These are phyloP conservation scores for Petromus typicus DNA, from an alignment of 2,113 vertebrate species.

Conservation along the genomic window DNA sequence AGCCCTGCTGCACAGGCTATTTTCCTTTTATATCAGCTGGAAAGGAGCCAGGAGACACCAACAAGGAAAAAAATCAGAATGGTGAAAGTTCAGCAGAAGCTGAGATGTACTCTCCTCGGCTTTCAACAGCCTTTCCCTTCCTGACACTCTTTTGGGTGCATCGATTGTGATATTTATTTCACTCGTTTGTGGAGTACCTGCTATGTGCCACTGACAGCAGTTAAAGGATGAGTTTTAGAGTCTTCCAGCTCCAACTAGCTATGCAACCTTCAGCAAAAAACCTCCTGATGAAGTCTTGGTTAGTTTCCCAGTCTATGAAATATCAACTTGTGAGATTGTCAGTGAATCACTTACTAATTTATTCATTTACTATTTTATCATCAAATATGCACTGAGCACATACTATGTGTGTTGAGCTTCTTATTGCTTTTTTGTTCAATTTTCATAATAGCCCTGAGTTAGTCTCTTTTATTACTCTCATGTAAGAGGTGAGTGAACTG, in stretches of 20 bases:
- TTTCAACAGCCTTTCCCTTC: background rate
- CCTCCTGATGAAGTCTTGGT: background rate
- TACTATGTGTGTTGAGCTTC: background rate
- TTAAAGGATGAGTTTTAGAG: background rate
- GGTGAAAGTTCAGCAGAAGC: background rate
- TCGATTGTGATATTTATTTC: background rate
- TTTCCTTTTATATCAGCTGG: constrained; percentile 14
- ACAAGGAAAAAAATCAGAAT: background rate
- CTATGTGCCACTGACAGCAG: background rate
- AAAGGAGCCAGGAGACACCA: constrained; percentile 10
- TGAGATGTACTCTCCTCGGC: background rate
- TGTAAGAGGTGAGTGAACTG: background rate
- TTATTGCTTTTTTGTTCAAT: background rate
- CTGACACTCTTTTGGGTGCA: background rate
- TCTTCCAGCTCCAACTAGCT: background rate
- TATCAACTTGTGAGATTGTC: background rate
- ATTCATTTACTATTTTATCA: background rate
- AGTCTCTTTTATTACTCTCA: background rate
- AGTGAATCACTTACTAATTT: background rate
- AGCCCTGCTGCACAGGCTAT: background rate
- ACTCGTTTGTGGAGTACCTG: background rate
- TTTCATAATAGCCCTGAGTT: background rate
- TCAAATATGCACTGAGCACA: background rate
- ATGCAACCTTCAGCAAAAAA: background rate
- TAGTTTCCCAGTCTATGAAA: background rate